Percentiles rank a stretch among this genome's conserved stretches.
Evolutionary conservation across 2,797 vertebrate species (phyloP).

Genomic region (Labroides dimidiatus): DNA sequence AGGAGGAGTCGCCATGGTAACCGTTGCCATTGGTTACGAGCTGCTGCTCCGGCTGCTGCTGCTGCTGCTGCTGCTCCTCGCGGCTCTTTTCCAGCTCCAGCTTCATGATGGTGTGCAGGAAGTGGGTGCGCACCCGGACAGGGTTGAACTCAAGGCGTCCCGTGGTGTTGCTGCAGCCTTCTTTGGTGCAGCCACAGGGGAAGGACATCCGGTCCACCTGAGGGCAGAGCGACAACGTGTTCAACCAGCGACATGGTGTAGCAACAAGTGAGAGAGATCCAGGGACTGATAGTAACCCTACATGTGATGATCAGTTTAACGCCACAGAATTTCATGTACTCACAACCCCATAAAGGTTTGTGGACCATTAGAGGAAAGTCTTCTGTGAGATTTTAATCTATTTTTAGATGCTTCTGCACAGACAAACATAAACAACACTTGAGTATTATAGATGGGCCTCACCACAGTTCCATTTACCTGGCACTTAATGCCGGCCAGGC

Average conservation of each 20-base stretch:
- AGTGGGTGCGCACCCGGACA: slow-evolving; percentile 95
- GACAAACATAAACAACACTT: slow-evolving; percentile 55
- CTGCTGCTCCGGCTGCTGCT: slow-evolving; percentile 84
- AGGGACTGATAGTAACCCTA: too few relatives aligned
- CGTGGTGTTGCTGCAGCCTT: slow-evolving; percentile 92
- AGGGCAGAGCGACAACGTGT: neutral
- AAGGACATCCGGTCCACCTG: slow-evolving; percentile 99
- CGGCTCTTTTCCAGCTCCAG: slow-evolving; percentile 93
- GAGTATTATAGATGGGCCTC: slow-evolving; percentile 77
- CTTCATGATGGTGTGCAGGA: slow-evolving; percentile 98
- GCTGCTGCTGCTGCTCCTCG: slow-evolving; percentile 84
- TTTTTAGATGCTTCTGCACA: slow-evolving; percentile 4
- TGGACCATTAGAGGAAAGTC: too few relatives aligned
- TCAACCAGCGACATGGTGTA: neutral
- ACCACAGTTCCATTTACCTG: slow-evolving; percentile 90
- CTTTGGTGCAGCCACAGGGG: slow-evolving; percentile 95
- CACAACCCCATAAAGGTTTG: neutral
- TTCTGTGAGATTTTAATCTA: too few relatives aligned
- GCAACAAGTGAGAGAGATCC: neutral
- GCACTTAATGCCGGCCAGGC: slow-evolving; percentile 96
- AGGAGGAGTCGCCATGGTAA: slow-evolving; percentile 88
- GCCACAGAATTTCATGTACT: slow-evolving; percentile 1
- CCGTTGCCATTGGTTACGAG: slow-evolving; percentile 87
- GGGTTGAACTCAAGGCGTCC: slow-evolving; percentile 97
- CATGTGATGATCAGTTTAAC: neutral